phyloP scores from a whole-genome alignment of 1,140 invertebrate genomes.

The Harlomillsia oculata region DNA sequence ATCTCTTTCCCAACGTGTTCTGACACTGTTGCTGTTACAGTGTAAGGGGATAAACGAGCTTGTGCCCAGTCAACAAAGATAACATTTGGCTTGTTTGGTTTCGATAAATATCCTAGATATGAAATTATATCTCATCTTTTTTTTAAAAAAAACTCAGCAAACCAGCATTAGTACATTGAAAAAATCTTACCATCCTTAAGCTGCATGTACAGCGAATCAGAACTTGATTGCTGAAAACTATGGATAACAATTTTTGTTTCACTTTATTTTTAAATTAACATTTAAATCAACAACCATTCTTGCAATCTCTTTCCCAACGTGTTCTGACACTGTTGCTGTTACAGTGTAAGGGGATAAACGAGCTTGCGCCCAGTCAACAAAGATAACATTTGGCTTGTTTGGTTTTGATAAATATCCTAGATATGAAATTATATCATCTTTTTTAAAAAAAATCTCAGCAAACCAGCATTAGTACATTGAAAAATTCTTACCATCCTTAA shows the following conservation, averaged over 20 bases:
- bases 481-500: slow-evolving; percentile 14
- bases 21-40: slow-evolving; percentile 36
- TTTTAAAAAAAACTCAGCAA: no score
- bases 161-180: no score
- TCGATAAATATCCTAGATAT: no score
- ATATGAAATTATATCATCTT: no score
- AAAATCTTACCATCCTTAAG: slow-evolving; percentile 12
- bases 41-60: slow-evolving; percentile 36
- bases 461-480: no score
- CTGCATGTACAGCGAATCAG: neutral
- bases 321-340: slow-evolving; percentile 36
- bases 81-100: no score
- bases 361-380: slow-evolving; percentile 37
- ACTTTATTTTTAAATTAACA: slow-evolving; percentile 15
- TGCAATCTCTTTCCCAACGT: slow-evolving; percentile 36
- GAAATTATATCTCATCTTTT: no score
- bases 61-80: slow-evolving; percentile 38
- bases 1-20: slow-evolving; percentile 36
- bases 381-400: no score
- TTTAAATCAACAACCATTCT: slow-evolving; percentile 31
- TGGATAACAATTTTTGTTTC: slow-evolving; percentile 20
- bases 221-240: slow-evolving; percentile 11
- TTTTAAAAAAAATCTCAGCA: no score
- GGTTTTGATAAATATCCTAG: no score
- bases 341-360: slow-evolving; percentile 37